A percentile compares a stretch with the other conserved stretches of the same genome.
phyloP scores from a whole-genome alignment of 2,888 invertebrate genomes.

The Cyclophora albipunctata region DNA sequence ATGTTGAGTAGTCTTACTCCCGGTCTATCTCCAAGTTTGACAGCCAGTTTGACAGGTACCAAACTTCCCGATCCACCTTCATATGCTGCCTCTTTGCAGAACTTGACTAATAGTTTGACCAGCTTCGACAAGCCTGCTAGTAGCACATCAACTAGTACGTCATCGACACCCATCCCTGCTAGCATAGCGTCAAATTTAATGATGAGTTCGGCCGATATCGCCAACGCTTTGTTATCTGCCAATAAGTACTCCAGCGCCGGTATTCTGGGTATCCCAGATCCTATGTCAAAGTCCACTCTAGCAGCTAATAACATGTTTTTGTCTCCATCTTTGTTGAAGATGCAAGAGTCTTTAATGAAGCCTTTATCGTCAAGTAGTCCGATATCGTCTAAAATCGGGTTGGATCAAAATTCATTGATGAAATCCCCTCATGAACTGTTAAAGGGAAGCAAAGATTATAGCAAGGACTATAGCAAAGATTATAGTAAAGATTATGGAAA shows the following conservation, averaged over 20 bases:
- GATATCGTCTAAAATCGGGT: constrained; percentile 58
- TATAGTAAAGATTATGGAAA: constrained; percentile 12
- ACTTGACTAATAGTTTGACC: constrained; percentile 55
- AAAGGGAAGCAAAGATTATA: constrained; percentile 17
- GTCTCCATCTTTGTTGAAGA: constrained; percentile 82
- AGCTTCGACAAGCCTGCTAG: constrained; percentile 62
- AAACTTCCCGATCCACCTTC: constrained; percentile 67
- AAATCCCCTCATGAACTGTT: constrained; percentile 40
- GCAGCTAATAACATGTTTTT: constrained; percentile 87
- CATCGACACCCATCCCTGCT: constrained; percentile 67
- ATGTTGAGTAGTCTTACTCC: constrained; percentile 62
- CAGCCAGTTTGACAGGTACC: constrained; percentile 55
- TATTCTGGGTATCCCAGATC: constrained; percentile 81
- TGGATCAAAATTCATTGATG: constrained; percentile 61
- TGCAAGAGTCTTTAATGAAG: constrained; percentile 79
- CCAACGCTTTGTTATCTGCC: constrained; percentile 80
- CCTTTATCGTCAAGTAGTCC: constrained; percentile 76
- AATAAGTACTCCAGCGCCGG: constrained; percentile 79
- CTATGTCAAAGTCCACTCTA: constrained; percentile 83
- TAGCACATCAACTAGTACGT: constrained; percentile 67
- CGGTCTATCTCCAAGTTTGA: constrained; percentile 56
- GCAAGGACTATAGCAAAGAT: constrained; percentile 11
- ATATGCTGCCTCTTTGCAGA: constrained; percentile 63
- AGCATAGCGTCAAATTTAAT: constrained; percentile 77
- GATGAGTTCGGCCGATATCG: constrained; percentile 78